These are phyloP conservation scores for Leptoteleia sp. DNA, from an alignment of 1,140 invertebrate genomes.

Conservation along the genomic window DNA sequence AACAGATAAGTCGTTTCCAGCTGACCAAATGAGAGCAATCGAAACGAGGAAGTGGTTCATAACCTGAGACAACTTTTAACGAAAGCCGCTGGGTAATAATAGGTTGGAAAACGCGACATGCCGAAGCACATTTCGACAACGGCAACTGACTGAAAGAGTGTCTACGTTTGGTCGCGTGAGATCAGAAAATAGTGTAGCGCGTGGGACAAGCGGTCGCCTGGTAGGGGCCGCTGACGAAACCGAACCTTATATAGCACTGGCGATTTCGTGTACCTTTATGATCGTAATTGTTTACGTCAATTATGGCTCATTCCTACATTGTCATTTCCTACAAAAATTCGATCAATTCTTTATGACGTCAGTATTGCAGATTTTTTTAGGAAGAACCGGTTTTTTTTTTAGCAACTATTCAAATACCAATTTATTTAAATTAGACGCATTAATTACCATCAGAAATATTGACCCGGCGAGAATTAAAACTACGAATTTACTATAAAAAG, in stretches of 20 bases:
- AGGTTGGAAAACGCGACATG: slow-evolving; percentile 25
- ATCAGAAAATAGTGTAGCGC: slow-evolving; percentile 64
- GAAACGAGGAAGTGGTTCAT: slow-evolving; percentile 22
- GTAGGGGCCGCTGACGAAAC: slow-evolving; percentile 57
- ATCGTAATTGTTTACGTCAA: slow-evolving; percentile 46
- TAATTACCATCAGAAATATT: too few relatives aligned
- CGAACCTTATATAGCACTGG: slow-evolving; percentile 58
- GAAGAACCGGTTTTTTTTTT: too few relatives aligned
- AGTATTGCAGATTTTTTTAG: slow-evolving; percentile 2
- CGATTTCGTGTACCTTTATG: slow-evolving; percentile 51
- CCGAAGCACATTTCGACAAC: slow-evolving; percentile 49
- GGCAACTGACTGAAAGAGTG: slow-evolving; percentile 49
- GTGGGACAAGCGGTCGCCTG: slow-evolving; percentile 48
- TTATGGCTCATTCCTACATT: slow-evolving; percentile 27
- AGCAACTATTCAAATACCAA: too few relatives aligned
- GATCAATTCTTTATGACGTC: slow-evolving; percentile 14
- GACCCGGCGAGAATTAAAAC: too few relatives aligned
- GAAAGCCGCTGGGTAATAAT: slow-evolving; percentile 21
- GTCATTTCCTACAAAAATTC: slow-evolving; percentile 7
- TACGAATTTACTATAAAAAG: too few relatives aligned
- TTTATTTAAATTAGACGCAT: too few relatives aligned
- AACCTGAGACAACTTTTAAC: slow-evolving; percentile 14
- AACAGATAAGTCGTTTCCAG: slow-evolving; percentile 6
- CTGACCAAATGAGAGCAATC: slow-evolving; percentile 3
- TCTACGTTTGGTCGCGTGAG: slow-evolving; percentile 53